Percentiles rank a stretch among this genome's conserved stretches.
These are phyloP conservation scores for Telmatochromis brichardi DNA, from an alignment of 2,113 vertebrate genomes.

Conservation along the genomic window DNA sequence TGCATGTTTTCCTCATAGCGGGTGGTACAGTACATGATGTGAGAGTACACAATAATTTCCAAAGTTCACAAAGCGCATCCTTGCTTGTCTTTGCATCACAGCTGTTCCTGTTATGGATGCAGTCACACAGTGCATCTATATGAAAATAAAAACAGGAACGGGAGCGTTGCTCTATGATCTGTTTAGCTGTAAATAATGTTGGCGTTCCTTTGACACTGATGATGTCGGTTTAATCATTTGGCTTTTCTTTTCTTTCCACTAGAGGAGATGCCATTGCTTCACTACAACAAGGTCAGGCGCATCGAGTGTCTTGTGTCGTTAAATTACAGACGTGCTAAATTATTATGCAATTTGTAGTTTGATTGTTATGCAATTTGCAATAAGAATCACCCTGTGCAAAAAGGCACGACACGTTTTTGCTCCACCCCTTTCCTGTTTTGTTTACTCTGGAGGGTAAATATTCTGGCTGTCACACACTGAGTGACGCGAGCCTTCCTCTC, in stretches of 20 bases:
- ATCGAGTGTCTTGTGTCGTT: neutral
- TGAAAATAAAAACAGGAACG: neutral
- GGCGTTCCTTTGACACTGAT: neutral
- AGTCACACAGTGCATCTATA: neutral
- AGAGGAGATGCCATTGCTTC: neutral
- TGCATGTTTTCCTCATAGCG: neutral
- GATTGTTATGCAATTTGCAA: neutral
- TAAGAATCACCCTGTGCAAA: neutral
- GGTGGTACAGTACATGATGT: neutral
- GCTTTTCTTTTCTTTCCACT: neutral
- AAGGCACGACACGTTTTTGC: neutral
- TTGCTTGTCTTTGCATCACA: neutral
- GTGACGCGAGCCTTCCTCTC: neutral
- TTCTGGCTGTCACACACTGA: neutral
- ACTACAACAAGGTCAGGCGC: neutral
- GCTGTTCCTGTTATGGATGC: neutral
- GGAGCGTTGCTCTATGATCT: neutral
- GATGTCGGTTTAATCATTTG: neutral
- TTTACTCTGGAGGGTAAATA: constrained; percentile 31
- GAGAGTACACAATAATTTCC: neutral
- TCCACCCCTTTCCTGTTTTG: constrained; percentile 36
- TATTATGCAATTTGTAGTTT: neutral
- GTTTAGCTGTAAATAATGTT: neutral
- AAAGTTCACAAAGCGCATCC: neutral
- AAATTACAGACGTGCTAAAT: neutral